Conservation (phyloP, 2,113 vertebrate species). For the Callipepla squamata region DNA sequence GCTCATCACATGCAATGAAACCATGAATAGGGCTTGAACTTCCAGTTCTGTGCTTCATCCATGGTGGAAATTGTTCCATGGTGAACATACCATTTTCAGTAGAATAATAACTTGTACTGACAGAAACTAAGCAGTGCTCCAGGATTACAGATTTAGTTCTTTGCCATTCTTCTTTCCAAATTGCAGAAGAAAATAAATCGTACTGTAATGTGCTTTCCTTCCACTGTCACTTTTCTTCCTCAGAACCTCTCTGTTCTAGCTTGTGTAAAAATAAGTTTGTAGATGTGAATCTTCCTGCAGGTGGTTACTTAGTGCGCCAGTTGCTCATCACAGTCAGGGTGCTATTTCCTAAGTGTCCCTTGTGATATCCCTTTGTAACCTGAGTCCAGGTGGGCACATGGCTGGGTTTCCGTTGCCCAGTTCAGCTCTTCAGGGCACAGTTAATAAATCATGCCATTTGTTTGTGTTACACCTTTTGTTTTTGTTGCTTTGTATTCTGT, state of each 20-base stretch:
- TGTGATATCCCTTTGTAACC: neutral
- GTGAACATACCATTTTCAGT: neutral
- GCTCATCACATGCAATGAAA: neutral
- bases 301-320: neutral
- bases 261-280: neutral
- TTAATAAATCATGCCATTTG: neutral
- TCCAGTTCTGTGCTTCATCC: neutral
- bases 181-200: neutral
- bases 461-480: neutral
- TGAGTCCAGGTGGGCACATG: neutral
- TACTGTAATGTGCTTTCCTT: neutral
- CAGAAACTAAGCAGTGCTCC: neutral
- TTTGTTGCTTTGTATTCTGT: neutral
- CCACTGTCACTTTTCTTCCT: neutral
- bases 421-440: neutral
- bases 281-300: neutral
- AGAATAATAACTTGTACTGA: neutral
- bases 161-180: neutral
- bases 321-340: neutral
- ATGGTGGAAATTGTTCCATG: neutral
- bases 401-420: neutral
- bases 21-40: neutral
- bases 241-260: neutral
- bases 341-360: neutral
- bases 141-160: neutral